Evolutionary conservation across 1,140 invertebrate species (phyloP).

Genomic region (Metopolophium dirhodum): DNA sequence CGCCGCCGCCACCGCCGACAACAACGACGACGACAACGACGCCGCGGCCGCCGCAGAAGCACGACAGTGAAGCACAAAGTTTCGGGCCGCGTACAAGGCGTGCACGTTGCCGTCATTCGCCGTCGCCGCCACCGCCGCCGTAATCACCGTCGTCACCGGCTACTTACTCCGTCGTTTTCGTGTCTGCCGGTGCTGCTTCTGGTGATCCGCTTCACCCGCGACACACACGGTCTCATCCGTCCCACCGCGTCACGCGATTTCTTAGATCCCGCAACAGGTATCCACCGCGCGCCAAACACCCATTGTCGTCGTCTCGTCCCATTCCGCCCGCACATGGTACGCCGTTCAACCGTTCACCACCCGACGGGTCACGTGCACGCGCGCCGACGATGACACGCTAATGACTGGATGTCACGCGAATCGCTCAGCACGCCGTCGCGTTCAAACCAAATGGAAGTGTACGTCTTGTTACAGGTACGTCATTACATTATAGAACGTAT

Average conservation of each 20-base stretch:
- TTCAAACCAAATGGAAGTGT: conserved; percentile 7
- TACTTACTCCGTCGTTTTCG: neutral
- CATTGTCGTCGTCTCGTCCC: neutral
- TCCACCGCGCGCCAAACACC: neutral
- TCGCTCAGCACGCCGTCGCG: conserved; percentile 17
- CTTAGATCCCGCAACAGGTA: neutral
- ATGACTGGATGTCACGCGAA: conserved; percentile 11
- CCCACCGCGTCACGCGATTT: neutral
- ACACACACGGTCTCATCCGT: neutral
- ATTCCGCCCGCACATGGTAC: neutral
- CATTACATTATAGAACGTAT: neutral
- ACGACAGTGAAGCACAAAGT: conserved; percentile 34
- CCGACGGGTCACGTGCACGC: neutral
- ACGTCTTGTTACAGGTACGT: conserved; percentile 16
- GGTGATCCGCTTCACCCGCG: neutral
- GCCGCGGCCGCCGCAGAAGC: neutral
- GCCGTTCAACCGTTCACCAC: neutral
- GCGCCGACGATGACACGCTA: conserved; percentile 28
- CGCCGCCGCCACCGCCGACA: neutral
- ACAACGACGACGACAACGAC: neutral
- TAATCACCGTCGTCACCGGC: neutral
- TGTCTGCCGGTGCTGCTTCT: neutral
- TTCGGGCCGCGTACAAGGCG: conserved; percentile 34
- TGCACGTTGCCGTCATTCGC: neutral
- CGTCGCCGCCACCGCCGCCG: neutral